phyloP scores from a whole-genome alignment of 2,888 invertebrate species.

The Himalopsyche kuldschensis region DNA sequence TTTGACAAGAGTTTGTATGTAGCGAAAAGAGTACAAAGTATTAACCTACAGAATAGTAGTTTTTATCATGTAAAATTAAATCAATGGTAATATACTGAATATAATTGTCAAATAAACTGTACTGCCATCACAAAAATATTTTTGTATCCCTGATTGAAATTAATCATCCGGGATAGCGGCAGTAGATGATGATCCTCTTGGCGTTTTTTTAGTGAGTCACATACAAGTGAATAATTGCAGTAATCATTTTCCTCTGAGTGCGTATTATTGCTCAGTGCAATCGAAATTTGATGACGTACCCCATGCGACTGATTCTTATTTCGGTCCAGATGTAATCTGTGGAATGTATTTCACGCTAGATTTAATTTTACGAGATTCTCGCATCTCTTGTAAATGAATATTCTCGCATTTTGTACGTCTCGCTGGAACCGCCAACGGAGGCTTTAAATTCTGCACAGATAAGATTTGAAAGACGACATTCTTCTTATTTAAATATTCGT shows the following conservation, averaged over 20 bases:
- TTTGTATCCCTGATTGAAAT: too few relatives aligned
- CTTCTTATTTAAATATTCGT: too few relatives aligned
- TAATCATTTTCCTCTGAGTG: background rate
- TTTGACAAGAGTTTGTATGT: too few relatives aligned
- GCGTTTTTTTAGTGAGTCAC: too few relatives aligned
- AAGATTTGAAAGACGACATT: background rate
- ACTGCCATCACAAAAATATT: too few relatives aligned
- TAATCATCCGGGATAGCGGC: too few relatives aligned
- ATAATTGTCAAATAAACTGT: too few relatives aligned
- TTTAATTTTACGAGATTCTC: background rate
- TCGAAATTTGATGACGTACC: background rate
- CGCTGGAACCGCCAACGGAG: background rate
- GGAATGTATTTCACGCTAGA: background rate
- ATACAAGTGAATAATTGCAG: background rate
- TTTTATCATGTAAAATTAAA: too few relatives aligned
- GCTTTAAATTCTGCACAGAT: background rate
- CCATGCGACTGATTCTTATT: background rate
- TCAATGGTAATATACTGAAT: too few relatives aligned
- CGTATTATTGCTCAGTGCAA: background rate
- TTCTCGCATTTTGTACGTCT: background rate
- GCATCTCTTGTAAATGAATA: background rate
- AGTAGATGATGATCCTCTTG: too few relatives aligned
- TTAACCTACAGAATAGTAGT: too few relatives aligned
- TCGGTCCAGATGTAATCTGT: background rate
- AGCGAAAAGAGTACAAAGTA: too few relatives aligned